Evolutionary conservation across 2,888 invertebrate genomes (phyloP).

Genomic region (Ariolimax columbianus): DNA sequence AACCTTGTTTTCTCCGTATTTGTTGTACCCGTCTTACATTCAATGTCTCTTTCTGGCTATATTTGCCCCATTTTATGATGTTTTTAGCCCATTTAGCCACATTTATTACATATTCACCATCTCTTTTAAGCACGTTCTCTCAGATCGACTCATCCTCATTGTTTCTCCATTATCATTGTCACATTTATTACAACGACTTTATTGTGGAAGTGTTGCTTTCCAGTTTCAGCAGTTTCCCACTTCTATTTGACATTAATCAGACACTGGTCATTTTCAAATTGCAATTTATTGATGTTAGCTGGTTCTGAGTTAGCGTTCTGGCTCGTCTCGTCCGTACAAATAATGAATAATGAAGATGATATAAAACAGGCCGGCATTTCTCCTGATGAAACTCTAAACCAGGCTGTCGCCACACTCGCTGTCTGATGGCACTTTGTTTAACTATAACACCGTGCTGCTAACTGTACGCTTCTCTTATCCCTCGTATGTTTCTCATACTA

Average conservation of each 20-base stretch:
- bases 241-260: slow-evolving; percentile 7
- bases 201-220: no score
- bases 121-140: no score
- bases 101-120: no score
- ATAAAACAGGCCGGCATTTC: neutral
- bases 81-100: no score
- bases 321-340: slow-evolving; percentile 4
- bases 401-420: neutral
- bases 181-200: no score
- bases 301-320: neutral
- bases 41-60: no score
- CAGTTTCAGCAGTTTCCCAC: no score
- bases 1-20: no score
- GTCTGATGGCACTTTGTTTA: neutral
- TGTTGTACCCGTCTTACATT: no score
- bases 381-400: neutral
- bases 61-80: no score
- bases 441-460: neutral
- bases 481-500: neutral
- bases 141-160: no score
- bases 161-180: no score
- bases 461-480: neutral
- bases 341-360: neutral
- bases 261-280: slow-evolving; percentile 1
- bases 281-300: neutral